These are phyloP conservation scores for Saturnia pavonia DNA, from an alignment of 2,888 invertebrate species.

Conservation along the genomic window DNA sequence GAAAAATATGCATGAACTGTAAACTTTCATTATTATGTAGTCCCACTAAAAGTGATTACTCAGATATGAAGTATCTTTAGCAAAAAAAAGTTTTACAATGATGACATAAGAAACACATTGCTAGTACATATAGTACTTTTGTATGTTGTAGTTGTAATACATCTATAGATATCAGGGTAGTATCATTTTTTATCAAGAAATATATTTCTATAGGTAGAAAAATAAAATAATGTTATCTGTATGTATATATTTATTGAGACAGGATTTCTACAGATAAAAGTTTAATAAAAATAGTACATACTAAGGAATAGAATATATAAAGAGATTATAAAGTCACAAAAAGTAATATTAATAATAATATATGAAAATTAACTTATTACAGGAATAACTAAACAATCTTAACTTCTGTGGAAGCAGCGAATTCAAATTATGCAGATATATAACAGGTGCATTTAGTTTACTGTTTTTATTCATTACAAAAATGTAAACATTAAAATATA, in stretches of 20 bases:
- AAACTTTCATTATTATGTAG: neutral
- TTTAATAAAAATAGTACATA: conserved; percentile 73
- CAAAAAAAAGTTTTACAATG: too few relatives aligned
- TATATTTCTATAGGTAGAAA: conserved; percentile 21
- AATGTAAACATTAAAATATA: neutral
- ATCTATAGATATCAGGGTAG: neutral
- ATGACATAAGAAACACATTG: too few relatives aligned
- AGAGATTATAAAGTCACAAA: conserved; percentile 68
- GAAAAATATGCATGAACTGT: neutral
- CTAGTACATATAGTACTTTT: too few relatives aligned
- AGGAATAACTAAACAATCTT: conserved; percentile 24
- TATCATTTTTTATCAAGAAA: neutral
- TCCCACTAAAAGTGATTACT: neutral
- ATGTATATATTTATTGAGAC: conserved; percentile 60
- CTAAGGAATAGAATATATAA: conserved; percentile 69
- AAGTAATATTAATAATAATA: conserved; percentile 41
- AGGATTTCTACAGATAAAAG: conserved; percentile 70
- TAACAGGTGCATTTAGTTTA: conserved; percentile 50
- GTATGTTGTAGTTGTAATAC: too few relatives aligned
- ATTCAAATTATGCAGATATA: conserved; percentile 44
- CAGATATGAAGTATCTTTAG: too few relatives aligned
- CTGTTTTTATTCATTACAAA: conserved; percentile 22
- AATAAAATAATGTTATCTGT: conserved; percentile 38
- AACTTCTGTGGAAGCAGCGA: conserved; percentile 36
- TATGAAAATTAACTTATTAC: conserved; percentile 17